phyloP scores from a whole-genome alignment of 2,113 vertebrate species.

The Dicaeum eximium region DNA sequence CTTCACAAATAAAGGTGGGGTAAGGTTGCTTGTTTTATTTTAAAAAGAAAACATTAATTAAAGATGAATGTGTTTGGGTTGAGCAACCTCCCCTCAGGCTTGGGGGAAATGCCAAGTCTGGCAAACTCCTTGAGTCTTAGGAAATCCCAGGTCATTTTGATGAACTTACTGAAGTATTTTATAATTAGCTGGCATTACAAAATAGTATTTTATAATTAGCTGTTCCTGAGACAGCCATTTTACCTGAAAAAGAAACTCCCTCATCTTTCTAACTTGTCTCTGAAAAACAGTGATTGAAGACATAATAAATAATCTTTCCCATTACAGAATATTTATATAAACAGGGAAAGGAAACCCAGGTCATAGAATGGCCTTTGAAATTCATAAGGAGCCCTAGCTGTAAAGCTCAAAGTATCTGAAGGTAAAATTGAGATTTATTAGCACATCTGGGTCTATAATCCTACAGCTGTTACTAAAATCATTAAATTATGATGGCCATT shows the following conservation, averaged over 20 bases:
- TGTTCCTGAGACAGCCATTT: conserved; percentile 29
- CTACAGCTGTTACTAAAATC: not conserved
- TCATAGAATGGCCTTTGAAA: not conserved
- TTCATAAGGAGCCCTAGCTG: not conserved
- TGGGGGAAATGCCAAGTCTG: conserved; percentile 30
- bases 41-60: conserved; percentile 49
- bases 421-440: not conserved
- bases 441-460: not conserved
- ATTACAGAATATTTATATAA: not conserved
- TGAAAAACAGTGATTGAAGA: not conserved
- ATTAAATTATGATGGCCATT: not conserved
- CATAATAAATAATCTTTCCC: not conserved
- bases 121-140: not conserved
- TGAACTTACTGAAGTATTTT: conserved; percentile 45
- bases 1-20: not conserved
- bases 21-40: not conserved
- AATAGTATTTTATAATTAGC: conserved; percentile 58
- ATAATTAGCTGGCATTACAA: conserved; percentile 37
- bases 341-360: not conserved
- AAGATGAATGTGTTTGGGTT: not conserved
- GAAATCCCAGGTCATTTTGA: conserved; percentile 40
- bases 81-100: conserved; percentile 8
- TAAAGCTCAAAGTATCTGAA: not conserved
- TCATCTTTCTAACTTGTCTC: not conserved
- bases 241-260: conserved; percentile 4